Conservation (phyloP, 1,140 invertebrate genomes). For the Trichonephila inaurata region DNA sequence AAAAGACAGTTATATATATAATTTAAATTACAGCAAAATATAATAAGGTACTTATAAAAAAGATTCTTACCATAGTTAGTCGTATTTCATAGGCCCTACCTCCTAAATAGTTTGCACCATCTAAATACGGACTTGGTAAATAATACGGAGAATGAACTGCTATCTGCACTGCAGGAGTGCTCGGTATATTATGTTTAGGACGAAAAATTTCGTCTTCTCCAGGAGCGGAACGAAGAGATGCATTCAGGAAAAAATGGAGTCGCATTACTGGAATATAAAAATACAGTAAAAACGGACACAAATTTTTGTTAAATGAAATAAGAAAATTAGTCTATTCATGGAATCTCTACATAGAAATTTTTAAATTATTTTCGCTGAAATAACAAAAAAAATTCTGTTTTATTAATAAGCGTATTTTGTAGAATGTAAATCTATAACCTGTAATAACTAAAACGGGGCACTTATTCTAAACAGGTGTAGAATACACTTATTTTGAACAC, state of each 20-base stretch:
- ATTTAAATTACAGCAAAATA: no score
- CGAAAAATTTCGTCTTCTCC: not conserved
- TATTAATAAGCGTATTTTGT: not conserved
- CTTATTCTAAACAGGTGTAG: no score
- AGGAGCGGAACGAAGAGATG: not conserved
- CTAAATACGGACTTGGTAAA: constrained; percentile 49
- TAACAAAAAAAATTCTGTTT: not conserved
- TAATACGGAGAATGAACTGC: constrained; percentile 45
- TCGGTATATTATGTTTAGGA: not conserved
- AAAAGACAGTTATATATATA: no score
- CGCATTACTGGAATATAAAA: not conserved
- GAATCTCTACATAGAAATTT: no score
- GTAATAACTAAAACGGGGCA: no score
- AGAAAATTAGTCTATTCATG: no score
- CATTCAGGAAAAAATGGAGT: constrained; percentile 33
- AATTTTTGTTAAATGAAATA: no score
- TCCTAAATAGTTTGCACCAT: not conserved
- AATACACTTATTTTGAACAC: no score
- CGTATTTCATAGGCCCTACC: constrained; percentile 32
- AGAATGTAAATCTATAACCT: no score
- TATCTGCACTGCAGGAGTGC: not conserved
- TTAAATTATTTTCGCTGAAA: no score
- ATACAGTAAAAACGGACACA: not conserved
- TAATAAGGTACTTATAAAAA: no score
- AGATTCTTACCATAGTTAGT: not conserved